Base-by-base conservation (phyloP, 1,140 invertebrate genomes). In the Berghia stephanieae region DNA sequence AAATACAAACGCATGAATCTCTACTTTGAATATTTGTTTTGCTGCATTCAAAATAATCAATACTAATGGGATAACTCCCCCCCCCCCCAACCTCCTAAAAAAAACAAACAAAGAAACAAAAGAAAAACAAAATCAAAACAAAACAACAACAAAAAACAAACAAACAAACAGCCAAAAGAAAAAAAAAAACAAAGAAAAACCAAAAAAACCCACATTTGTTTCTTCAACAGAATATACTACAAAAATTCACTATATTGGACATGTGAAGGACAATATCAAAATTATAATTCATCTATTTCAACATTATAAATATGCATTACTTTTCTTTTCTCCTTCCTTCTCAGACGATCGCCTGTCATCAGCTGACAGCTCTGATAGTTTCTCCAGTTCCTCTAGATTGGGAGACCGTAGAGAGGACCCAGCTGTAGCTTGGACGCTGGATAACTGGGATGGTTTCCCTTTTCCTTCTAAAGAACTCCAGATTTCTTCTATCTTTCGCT, bases 401-500 rank as follows among this genome's bases (percentile, higher is more conserved):
- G 52, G 72, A 67, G 74, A 75, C 68, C 75, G 75, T 2, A 78
- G 72, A 27, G 79, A 75, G 43, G 72, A 42, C 55, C 72, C 77
- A 2, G 46, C 69, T 60, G 70, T 77, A 3, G 73, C 78, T 31
- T 79, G 70, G 13, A 57, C 57, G 31, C 72, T 74, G n/a, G 75
- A 75, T 13, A 73, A 73, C 36, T 75, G 43, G 24, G 68, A 38
- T 44, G 74, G 49, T 46, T 74, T 78, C 21, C 74, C 78, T 60
- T 77, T 80, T 24, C 63, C 73, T 49, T 71, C 70, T 13, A 34
- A 24, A 4, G 21, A 44, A 1, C 43, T 55, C 72, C 78, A 80
- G 13, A 82, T 67, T 21, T 83, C 84, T 36, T 85, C 84, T 36
- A 82, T 55, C 66, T 81, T 82, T 49, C 80, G 81, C 78, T 83